Evolutionary conservation across 1,140 invertebrate genomes (phyloP).

Genomic region (Bilobella aurantiaca): DNA sequence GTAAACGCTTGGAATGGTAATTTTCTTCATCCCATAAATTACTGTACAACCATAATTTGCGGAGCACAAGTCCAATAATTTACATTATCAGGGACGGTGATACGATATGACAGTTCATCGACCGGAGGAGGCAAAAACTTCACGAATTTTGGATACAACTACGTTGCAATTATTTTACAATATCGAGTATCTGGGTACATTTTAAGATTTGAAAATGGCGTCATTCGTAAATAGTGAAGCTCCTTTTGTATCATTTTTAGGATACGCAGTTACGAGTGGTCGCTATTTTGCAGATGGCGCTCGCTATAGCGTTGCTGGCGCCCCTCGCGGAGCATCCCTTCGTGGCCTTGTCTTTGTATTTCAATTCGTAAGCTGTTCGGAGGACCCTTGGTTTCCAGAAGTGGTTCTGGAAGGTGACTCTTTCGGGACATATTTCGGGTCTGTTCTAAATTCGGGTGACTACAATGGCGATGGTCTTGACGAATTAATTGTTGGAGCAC

Average conservation of each 20-base stretch:
- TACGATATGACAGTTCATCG: neutral
- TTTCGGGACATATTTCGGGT: constrained; percentile 42
- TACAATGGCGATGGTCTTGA: constrained; percentile 56
- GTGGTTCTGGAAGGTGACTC: neutral
- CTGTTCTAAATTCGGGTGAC: constrained; percentile 55
- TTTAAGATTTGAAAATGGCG: neutral
- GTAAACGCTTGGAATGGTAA: neutral
- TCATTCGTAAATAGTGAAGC: neutral
- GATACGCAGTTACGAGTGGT: neutral
- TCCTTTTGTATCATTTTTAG: neutral
- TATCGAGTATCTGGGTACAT: neutral
- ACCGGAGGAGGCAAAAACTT: neutral
- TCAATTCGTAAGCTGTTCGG: neutral
- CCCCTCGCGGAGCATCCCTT: neutral
- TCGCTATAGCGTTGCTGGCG: neutral
- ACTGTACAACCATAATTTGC: neutral
- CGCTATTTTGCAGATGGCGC: neutral
- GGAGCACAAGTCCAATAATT: neutral
- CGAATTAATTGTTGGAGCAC: constrained; percentile 35
- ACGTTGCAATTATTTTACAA: neutral
- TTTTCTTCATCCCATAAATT: neutral
- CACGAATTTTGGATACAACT: neutral
- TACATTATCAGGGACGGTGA: neutral
- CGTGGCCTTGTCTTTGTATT: constrained; percentile 11
- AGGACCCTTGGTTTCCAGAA: neutral